Percentiles rank a stretch among this genome's conserved stretches.
phyloP scores from a whole-genome alignment of 1,140 invertebrate species.

The Cepaea nemoralis region DNA sequence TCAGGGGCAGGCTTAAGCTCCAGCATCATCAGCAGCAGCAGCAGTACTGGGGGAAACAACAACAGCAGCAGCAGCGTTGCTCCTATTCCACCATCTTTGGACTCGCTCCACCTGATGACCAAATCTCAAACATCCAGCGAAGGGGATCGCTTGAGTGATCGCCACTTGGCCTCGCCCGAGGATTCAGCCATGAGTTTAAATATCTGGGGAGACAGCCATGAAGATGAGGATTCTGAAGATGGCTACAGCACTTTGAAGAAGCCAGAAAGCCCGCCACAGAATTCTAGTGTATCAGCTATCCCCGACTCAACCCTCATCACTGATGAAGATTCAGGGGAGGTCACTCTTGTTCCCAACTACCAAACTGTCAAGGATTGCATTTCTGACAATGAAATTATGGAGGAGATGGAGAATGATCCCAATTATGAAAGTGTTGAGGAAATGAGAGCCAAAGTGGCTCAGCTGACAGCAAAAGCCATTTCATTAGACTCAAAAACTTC shows the following conservation, averaged over 20 bases:
- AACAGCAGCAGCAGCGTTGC: slow-evolving; percentile 34
- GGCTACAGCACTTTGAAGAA: slow-evolving; percentile 44
- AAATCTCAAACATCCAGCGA: slow-evolving; percentile 49
- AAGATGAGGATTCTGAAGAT: slow-evolving; percentile 45
- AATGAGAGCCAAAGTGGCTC: slow-evolving; percentile 48
- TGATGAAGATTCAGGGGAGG: slow-evolving; percentile 30
- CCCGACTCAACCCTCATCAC: not conserved
- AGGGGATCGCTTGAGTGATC: slow-evolving; percentile 41
- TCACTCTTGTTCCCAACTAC: slow-evolving; percentile 56
- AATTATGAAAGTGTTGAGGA: slow-evolving; percentile 65
- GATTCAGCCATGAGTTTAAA: slow-evolving; percentile 23
- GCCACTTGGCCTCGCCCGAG: slow-evolving; percentile 42
- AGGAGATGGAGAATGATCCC: slow-evolving; percentile 56
- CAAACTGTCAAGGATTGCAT: slow-evolving; percentile 54
- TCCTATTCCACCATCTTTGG: slow-evolving; percentile 60
- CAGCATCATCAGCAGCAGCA: slow-evolving; percentile 35
- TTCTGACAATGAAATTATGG: slow-evolving; percentile 27
- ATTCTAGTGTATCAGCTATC: slow-evolving; percentile 20
- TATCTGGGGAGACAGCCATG: slow-evolving; percentile 11
- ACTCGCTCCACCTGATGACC: slow-evolving; percentile 60
- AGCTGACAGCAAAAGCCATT: not conserved
- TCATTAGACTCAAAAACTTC: not conserved
- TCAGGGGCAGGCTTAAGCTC: slow-evolving; percentile 33
- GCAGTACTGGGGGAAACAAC: slow-evolving; percentile 12
- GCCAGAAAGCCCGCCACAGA: slow-evolving; percentile 34